These are phyloP conservation scores for Bubo scandiacus DNA, from an alignment of 2,113 vertebrate species.

Conservation along the genomic window DNA sequence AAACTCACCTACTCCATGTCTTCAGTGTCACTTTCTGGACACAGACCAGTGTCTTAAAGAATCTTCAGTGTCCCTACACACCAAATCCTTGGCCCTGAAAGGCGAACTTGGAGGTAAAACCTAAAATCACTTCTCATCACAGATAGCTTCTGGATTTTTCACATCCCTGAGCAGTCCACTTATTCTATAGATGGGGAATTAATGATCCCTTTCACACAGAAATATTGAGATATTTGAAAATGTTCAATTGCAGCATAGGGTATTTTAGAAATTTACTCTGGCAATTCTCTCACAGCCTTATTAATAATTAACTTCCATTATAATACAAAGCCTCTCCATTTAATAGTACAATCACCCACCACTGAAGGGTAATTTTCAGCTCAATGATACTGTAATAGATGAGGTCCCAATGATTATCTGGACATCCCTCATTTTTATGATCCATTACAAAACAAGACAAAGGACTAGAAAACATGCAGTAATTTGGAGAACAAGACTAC, in stretches of 20 bases:
- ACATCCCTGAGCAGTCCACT: not conserved
- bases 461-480: not conserved
- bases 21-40: not conserved
- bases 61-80: not conserved
- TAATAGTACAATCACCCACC: not conserved
- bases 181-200: not conserved
- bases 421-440: not conserved
- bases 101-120: not conserved
- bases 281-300: not conserved
- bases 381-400: not conserved
- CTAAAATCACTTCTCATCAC: not conserved
- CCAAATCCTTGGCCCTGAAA: not conserved
- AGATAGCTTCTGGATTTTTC: not conserved
- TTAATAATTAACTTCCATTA: conserved; percentile 38
- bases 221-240: conserved; percentile 33
- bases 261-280: conserved; percentile 35
- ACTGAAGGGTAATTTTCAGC: not conserved
- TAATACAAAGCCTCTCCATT: not conserved
- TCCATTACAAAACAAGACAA: not conserved
- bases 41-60: not conserved
- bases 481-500: not conserved
- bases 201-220: conserved; percentile 12
- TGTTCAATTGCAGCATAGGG: not conserved
- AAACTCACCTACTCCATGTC: not conserved
- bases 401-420: not conserved